Percentiles rank a stretch among this genome's conserved stretches.
Evolutionary conservation across 2,113 vertebrate genomes (phyloP).

Genomic region (Proterorhinus semilunaris): DNA sequence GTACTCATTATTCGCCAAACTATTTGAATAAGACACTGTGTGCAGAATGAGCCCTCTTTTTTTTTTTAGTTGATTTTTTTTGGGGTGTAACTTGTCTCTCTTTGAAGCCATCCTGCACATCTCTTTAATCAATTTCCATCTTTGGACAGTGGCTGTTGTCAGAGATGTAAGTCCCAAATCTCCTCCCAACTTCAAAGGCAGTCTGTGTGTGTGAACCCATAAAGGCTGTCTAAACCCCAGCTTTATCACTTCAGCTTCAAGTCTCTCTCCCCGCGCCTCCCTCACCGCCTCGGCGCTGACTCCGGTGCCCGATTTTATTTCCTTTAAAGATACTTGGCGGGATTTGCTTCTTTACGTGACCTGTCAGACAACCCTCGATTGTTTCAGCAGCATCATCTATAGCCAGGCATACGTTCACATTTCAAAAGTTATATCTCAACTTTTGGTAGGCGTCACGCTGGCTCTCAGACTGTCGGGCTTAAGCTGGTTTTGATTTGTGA

Average conservation of each 20-base stretch:
- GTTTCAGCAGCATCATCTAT: conserved; percentile 3
- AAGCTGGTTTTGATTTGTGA: conserved; percentile 45
- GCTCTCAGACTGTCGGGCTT: conserved; percentile 43
- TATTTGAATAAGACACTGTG: not conserved
- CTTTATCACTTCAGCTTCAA: conserved; percentile 53
- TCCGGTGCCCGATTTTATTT: conserved; percentile 10
- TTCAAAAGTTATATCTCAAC: conserved; percentile 2
- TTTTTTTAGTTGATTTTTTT: not conserved
- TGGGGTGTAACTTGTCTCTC: conserved; percentile 2
- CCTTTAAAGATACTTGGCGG: conserved; percentile 23
- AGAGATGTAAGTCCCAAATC: conserved; percentile 59
- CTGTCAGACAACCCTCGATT: conserved; percentile 11
- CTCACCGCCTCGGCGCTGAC: conserved; percentile 19
- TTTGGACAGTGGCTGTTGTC: conserved; percentile 50
- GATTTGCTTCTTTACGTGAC: conserved; percentile 28
- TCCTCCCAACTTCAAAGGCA: conserved; percentile 61
- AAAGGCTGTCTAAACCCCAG: conserved; percentile 61
- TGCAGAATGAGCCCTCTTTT: too few species aligned
- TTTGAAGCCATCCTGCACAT: conserved; percentile 49
- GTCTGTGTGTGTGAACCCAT: conserved; percentile 60
- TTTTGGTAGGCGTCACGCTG: conserved; percentile 46
- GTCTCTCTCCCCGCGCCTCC: conserved; percentile 39
- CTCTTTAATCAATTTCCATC: conserved; percentile 54
- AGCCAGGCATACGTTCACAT: conserved; percentile 15
- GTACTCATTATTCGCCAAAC: not conserved